Percentiles rank a stretch among this genome's conserved stretches.
These are phyloP conservation scores for Leucozona laternaria DNA, from an alignment of 2,888 invertebrate species.

Conservation along the genomic window DNA sequence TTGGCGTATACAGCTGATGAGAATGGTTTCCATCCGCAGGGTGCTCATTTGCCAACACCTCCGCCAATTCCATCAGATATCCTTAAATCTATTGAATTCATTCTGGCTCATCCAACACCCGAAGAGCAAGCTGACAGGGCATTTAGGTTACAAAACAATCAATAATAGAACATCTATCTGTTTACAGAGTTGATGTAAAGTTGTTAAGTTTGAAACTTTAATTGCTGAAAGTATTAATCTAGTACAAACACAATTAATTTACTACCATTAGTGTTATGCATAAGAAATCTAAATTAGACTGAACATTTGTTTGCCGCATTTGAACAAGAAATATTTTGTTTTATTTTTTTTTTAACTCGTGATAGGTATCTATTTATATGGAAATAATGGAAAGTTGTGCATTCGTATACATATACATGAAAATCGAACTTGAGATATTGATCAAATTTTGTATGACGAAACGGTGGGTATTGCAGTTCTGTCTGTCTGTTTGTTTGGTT, in stretches of 20 bases:
- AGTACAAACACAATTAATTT: neutral
- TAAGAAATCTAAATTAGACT: conserved; percentile 47
- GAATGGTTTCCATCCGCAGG: conserved; percentile 80
- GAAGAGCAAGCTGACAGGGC: conserved; percentile 79
- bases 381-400: no score
- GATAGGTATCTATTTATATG: no score
- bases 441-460: no score
- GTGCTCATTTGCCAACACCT: conserved; percentile 79
- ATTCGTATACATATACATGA: no score
- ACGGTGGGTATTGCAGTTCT: no score
- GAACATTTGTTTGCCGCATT: conserved; percentile 33
- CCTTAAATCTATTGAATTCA: conserved; percentile 79
- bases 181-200: neutral
- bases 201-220: conserved; percentile 15
- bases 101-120: conserved; percentile 80
- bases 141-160: conserved; percentile 47
- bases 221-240: neutral
- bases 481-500: no score
- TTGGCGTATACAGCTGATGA: conserved; percentile 79
- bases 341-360: neutral
- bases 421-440: no score
- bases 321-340: neutral
- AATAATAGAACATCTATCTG: conserved; percentile 22
- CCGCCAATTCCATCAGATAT: conserved; percentile 81
- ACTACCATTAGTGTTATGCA: neutral